These are phyloP conservation scores for Hedychridium roseum DNA, from an alignment of 2,888 invertebrate genomes.

Conservation along the genomic window DNA sequence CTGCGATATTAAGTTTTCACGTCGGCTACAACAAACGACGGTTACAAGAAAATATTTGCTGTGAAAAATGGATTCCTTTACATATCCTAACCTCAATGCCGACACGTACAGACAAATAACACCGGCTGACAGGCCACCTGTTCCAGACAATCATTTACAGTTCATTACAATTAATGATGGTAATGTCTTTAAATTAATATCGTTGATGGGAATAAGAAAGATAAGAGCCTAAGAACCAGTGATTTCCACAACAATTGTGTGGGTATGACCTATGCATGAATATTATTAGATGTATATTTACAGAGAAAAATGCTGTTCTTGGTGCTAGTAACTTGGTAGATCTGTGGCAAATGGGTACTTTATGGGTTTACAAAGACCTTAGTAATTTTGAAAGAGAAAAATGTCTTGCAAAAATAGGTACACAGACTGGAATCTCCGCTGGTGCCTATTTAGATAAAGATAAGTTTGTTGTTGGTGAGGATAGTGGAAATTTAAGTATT, in stretches of 20 bases:
- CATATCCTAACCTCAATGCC: constrained; percentile 55
- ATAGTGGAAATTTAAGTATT: constrained; percentile 65
- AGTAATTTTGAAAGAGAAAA: constrained; percentile 58
- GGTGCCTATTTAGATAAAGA: constrained; percentile 63
- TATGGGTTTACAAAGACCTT: constrained; percentile 65
- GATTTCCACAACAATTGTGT: not conserved
- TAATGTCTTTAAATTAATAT: constrained; percentile 32
- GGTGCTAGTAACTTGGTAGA: constrained; percentile 70
- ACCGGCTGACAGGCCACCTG: constrained; percentile 41
- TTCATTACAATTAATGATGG: constrained; percentile 57
- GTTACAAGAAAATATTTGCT: too few relatives aligned
- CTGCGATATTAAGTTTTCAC: too few relatives aligned
- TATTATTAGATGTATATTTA: constrained; percentile 25
- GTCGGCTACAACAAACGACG: too few relatives aligned
- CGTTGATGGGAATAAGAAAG: not conserved
- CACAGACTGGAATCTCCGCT: constrained; percentile 65
- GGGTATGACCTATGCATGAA: not conserved
- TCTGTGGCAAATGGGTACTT: constrained; percentile 71
- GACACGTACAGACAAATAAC: constrained; percentile 57
- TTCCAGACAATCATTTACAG: constrained; percentile 54
- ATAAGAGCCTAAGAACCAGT: not conserved
- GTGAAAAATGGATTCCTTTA: constrained; percentile 17
- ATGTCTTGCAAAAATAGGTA: constrained; percentile 62
- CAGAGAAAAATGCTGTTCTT: constrained; percentile 68
- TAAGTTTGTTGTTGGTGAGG: constrained; percentile 67